Evolutionary conservation across 2,888 invertebrate species (phyloP).

Genomic region (Ochropleura leucogaster): DNA sequence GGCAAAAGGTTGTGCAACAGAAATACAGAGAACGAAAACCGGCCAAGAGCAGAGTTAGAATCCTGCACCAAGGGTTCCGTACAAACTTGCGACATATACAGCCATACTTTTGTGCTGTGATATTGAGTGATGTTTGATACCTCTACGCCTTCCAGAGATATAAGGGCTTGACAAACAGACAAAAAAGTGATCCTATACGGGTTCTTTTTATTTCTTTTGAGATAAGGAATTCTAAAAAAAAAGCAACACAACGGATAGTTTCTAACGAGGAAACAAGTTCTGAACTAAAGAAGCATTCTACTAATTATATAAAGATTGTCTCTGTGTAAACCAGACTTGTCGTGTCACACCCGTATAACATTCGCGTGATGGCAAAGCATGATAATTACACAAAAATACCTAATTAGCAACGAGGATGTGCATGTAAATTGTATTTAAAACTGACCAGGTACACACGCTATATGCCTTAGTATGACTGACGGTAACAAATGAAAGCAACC

Average conservation of each 20-base stretch:
- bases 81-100: too few species aligned
- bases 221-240: too few species aligned
- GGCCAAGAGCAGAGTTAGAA: too few species aligned
- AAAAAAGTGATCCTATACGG: too few species aligned
- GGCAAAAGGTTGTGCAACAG: neutral
- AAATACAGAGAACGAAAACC: neutral
- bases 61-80: too few species aligned
- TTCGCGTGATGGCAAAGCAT: slow-evolving; percentile 34
- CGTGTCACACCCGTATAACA: slow-evolving; percentile 5
- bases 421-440: slow-evolving; percentile 36
- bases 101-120: too few species aligned
- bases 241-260: neutral
- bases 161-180: too few species aligned
- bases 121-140: too few species aligned
- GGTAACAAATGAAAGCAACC: slow-evolving; percentile 48
- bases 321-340: neutral
- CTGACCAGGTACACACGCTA: slow-evolving; percentile 39
- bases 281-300: neutral
- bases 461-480: slow-evolving; percentile 34
- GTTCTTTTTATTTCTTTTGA: neutral
- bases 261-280: slow-evolving; percentile 1
- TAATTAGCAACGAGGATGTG: slow-evolving; percentile 34
- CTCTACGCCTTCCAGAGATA: too few species aligned
- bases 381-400: slow-evolving; percentile 34
- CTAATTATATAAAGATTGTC: neutral